These are phyloP conservation scores for Gymnoscopelus braueri DNA, from an alignment of 2,797 vertebrate genomes.

Conservation along the genomic window DNA sequence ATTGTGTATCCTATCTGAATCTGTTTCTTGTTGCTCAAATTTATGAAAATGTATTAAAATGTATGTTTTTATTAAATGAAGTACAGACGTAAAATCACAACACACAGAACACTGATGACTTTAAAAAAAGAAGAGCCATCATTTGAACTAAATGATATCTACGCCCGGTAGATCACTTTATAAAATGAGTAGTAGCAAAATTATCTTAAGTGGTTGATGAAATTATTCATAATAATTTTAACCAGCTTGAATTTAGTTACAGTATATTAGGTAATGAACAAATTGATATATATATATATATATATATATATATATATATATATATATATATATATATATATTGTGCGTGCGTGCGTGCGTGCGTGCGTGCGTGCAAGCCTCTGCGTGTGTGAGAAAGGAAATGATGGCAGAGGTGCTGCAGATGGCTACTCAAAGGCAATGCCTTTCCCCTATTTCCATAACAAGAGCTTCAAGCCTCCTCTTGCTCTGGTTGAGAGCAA, in stretches of 20 bases:
- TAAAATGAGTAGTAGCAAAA: background rate
- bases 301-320: too few species aligned
- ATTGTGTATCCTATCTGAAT: background rate
- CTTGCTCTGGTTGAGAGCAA: conserved; percentile 50
- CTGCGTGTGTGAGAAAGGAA: conserved; percentile 38
- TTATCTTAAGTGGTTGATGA: background rate
- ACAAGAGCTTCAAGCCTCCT: conserved; percentile 70
- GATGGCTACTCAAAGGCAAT: conserved; percentile 75
- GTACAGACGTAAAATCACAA: background rate
- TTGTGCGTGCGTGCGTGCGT: too few species aligned
- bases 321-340: too few species aligned
- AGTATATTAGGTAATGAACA: conserved; percentile 37
- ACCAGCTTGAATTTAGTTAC: conserved; percentile 6
- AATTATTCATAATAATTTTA: too few species aligned
- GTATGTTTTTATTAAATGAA: background rate
- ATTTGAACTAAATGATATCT: background rate
- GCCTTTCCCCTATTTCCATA: conserved; percentile 78
- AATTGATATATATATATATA: too few species aligned
- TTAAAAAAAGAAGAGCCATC: too few species aligned
- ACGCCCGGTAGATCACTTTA: background rate
- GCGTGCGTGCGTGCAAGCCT: conserved; percentile 13
- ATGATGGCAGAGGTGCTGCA: conserved; percentile 61
- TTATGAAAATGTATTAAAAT: background rate
- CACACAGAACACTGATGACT: background rate
- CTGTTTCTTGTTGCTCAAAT: background rate